Base-by-base conservation (phyloP, 2,113 vertebrate species). In the Pelmatolapia mariae region DNA sequence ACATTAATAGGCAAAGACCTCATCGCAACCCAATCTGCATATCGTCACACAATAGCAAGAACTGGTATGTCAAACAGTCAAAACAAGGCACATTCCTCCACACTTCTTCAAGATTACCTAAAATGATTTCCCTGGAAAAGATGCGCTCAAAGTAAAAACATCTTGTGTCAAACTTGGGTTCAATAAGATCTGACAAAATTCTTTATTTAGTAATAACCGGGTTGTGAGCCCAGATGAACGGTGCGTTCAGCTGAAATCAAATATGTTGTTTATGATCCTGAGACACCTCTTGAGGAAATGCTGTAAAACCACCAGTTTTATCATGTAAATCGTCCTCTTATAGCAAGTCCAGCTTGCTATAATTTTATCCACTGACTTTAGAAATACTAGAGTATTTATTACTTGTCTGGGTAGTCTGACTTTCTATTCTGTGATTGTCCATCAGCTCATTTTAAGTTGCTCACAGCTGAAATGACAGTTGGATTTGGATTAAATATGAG, bases 31-130 rank as follows among this genome's bases (percentile, higher is more conserved):
- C 43, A 52, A 88, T 89, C 86, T 88, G 90, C 81, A 82, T 79
- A 86, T 82, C n/a, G 80, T 95, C 89, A 91, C 11, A 57, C 38
- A 79, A 88, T 11, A 79, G 43, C 80, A 80, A 52, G 63, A 0
- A 19, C 6, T 40, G 31, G 43, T 47, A 84, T 84, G 85, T 86
- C 59, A 88, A 95, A 92, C 45, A 85, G 84, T 82, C 82, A 81
- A 86, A 92, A 84, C 85, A 87, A 89, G 82, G 80, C 10, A 31
- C 88, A 95, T 94, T 95, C 92, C 94, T 87, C 81, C 90, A 89
- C 94, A 92, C 90, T 94, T 92, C 38, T 89, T 71, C 53, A 57
- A 61, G 50, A 89, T 93, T 91, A 93, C 68, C 84, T 90, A 93
- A 92, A 89, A 19, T 54, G 22, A 86, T 87, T 83, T 50, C 80